Evolutionary conservation across 2,797 vertebrate species (phyloP).

Genomic region (Oceanodroma leucorhoa): DNA sequence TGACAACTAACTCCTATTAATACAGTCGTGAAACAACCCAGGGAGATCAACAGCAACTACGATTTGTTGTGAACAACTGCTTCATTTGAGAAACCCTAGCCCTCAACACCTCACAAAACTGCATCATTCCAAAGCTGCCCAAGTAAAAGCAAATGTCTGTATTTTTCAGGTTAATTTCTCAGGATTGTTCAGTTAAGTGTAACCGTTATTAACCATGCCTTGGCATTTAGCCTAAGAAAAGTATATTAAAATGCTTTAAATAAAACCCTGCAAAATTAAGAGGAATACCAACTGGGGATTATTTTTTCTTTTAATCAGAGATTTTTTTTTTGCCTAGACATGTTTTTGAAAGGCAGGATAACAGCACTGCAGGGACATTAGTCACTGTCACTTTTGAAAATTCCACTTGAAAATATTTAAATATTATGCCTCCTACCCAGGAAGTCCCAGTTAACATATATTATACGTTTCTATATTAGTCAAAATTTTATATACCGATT

Average conservation of each 20-base stretch:
- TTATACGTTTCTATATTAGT: not conserved
- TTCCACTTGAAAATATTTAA: not conserved
- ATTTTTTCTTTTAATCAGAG: not conserved
- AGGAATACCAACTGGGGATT: not conserved
- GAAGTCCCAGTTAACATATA: not conserved
- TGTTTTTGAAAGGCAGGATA: not conserved
- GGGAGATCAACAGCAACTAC: rapidly evolving
- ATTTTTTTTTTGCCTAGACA: not conserved
- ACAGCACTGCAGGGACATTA: not conserved
- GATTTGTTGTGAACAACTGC: not conserved
- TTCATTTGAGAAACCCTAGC: not conserved
- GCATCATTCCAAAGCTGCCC: not conserved
- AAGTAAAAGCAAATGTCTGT: not conserved
- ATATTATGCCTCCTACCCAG: not conserved
- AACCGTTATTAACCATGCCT: not conserved
- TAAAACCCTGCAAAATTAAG: not conserved
- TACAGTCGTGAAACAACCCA: not conserved
- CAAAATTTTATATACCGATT: not conserved
- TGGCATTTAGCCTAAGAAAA: not conserved
- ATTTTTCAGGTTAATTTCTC: not conserved
- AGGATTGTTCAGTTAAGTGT: not conserved
- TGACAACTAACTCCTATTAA: not conserved
- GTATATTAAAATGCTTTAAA: not conserved
- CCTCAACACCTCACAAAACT: not conserved
- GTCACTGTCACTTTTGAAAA: not conserved